Evolutionary conservation across 1,140 invertebrate species (phyloP).

Genomic region (Plectrocnemia conspersa): DNA sequence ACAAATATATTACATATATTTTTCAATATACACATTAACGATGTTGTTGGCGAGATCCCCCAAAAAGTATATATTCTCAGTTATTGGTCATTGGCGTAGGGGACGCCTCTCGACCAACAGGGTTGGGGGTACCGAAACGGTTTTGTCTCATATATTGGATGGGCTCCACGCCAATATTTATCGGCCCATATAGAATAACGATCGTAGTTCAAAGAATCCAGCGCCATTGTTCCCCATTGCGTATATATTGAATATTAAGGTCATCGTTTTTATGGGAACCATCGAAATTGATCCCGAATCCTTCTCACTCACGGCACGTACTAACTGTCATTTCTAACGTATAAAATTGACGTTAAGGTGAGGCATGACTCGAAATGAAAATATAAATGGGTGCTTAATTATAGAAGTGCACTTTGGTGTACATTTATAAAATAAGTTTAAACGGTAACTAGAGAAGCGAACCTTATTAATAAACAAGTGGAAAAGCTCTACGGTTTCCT

Average conservation of each 20-base stretch:
- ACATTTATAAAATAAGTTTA: too few species aligned
- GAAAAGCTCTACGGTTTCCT: conserved; percentile 2
- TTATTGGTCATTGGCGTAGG: conserved; percentile 22
- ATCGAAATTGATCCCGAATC: conserved; percentile 3
- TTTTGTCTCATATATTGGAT: conserved; percentile 31
- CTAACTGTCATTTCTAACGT: too few species aligned
- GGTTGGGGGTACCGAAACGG: conserved; percentile 13
- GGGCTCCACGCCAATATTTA: conserved; percentile 22
- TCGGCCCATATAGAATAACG: conserved; percentile 28
- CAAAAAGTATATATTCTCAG: conserved; percentile 14
- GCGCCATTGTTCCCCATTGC: conserved; percentile 15
- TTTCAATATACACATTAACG: too few species aligned
- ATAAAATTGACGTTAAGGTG: neutral
- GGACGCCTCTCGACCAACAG: too few species aligned
- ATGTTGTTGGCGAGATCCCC: too few species aligned
- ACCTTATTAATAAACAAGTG: neutral
- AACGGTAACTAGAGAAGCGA: conserved; percentile 4
- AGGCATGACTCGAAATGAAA: neutral
- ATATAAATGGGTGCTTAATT: too few species aligned
- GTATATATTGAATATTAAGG: conserved; percentile 19
- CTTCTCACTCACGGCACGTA: conserved; percentile 3
- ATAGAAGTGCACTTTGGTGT: too few species aligned
- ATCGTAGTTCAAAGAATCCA: conserved; percentile 24
- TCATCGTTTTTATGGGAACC: conserved; percentile 7
- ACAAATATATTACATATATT: too few species aligned